Percentiles rank a stretch among this genome's conserved stretches.
Conservation (phyloP, 64 coral and sea anemone genomes). For the Acropora yongei region DNA sequence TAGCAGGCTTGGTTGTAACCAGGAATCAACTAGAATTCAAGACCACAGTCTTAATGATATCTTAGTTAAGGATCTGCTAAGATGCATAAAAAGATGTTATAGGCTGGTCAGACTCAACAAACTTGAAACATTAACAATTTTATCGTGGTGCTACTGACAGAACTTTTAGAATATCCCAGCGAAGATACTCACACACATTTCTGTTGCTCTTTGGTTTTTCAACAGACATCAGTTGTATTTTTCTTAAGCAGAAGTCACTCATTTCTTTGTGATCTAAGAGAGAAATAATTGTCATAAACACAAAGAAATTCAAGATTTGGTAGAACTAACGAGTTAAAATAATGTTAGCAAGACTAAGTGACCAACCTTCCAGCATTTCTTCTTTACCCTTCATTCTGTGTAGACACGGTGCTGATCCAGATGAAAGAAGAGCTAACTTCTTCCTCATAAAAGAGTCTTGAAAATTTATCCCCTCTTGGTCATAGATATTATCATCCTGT, state of each 20-base stretch:
- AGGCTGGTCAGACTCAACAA: too few species aligned
- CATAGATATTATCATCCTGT: background rate
- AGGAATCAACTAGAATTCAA: too few species aligned
- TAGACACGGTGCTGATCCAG: background rate
- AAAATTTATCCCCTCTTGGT: background rate
- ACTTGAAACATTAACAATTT: too few species aligned
- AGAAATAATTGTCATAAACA: background rate
- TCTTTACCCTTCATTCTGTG: background rate
- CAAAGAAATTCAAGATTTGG: too few species aligned
- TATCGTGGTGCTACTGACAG: too few species aligned
- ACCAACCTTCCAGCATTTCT: background rate
- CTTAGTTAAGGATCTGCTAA: too few species aligned
- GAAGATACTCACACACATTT: background rate
- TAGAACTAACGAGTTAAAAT: background rate
- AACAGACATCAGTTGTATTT: background rate
- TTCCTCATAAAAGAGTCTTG: background rate
- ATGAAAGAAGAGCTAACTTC: constrained; percentile 14
- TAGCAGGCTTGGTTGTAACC: too few species aligned
- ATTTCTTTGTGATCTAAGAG: background rate
- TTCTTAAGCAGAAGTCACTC: constrained; percentile 32
- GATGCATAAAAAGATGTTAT: too few species aligned
- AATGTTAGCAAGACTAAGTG: background rate
- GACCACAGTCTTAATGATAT: too few species aligned
- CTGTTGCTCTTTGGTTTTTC: background rate
- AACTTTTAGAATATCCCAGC: too few species aligned